These are phyloP conservation scores for Delia radicum DNA, from an alignment of 1,140 invertebrate species.

Conservation along the genomic window DNA sequence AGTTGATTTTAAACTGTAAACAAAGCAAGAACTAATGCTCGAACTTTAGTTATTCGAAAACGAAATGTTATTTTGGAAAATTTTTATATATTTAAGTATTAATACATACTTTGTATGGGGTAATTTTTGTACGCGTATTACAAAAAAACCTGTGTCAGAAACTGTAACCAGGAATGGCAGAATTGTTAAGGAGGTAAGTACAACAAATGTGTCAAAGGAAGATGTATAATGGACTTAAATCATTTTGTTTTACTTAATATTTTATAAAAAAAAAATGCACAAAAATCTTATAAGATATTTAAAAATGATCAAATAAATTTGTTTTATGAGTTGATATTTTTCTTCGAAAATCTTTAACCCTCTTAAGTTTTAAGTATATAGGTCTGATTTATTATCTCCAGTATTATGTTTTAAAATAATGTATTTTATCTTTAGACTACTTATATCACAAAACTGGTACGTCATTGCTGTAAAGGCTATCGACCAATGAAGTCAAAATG, in stretches of 20 bases:
- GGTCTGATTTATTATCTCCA: too few relatives aligned
- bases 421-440: neutral
- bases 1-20: neutral
- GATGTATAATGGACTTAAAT: too few relatives aligned
- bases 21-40: neutral
- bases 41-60: neutral
- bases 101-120: neutral
- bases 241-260: too few relatives aligned
- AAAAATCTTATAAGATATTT: too few relatives aligned
- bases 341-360: too few relatives aligned
- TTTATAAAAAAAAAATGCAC: too few relatives aligned
- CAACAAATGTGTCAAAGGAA: too few relatives aligned
- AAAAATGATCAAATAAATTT: too few relatives aligned
- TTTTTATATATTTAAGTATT: neutral
- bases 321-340: too few relatives aligned
- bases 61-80: neutral
- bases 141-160: neutral
- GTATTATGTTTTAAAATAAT: too few relatives aligned
- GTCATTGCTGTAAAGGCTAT: constrained; percentile 8
- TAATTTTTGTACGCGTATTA: neutral
- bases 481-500: constrained; percentile 33
- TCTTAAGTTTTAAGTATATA: too few relatives aligned
- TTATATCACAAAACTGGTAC: neutral
- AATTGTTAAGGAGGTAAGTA: neutral
- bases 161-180: neutral